Evolutionary conservation across 1,140 invertebrate species (phyloP), one percentile per base, ranked within the genome.

Genomic region (Drosophila navojoa): DNA sequence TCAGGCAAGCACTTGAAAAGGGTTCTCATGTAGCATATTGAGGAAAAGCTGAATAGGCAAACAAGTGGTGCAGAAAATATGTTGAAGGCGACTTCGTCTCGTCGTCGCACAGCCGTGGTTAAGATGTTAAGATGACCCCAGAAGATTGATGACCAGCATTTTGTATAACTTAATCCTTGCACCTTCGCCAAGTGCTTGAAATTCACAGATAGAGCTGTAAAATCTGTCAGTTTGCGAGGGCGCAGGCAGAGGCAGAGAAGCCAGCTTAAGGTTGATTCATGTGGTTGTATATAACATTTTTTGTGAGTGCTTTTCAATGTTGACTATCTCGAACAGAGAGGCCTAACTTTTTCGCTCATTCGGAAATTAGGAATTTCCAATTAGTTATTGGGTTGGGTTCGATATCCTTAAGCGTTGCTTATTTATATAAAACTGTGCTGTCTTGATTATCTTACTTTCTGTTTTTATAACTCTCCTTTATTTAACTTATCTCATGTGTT

Each of bases 51-150:
- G 64, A 55, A 55, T 42, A 57, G 52, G 16, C 35, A 22, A 49
- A 16, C 27, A 60, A 72, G 57, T 69, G 64, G 55, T 49, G 64
- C 64, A 60, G 50, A 61, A 73, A 72, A 72, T 73, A 61, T 68
- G 42, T 54, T 49, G 16, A 50, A 25, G 15, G 15, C 19, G 0
- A 35, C 35, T 9, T 11, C 16, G 5, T 11, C 35, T 11, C 35
- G 35, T 38, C 35, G 5, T 38, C 35, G 35, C 35, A 45, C n/a
- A 45, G 52, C 54, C 9, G 49, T 58, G 45, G 15, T 32, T 57
- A 45, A 58, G 5, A 13, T 52, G 25, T 16, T 15, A 15, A 42
- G 27, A 38, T 44, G 42, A 16, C 40, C 13, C 58, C 5, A 32
- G 45, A 55, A 62, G 67, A 70, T 62, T 54, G 42, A 62, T 70